A percentile compares a stretch with the other conserved stretches of the same genome.
phyloP scores from a whole-genome alignment of 2,113 vertebrate species.

The Triplophysa siluroides region DNA sequence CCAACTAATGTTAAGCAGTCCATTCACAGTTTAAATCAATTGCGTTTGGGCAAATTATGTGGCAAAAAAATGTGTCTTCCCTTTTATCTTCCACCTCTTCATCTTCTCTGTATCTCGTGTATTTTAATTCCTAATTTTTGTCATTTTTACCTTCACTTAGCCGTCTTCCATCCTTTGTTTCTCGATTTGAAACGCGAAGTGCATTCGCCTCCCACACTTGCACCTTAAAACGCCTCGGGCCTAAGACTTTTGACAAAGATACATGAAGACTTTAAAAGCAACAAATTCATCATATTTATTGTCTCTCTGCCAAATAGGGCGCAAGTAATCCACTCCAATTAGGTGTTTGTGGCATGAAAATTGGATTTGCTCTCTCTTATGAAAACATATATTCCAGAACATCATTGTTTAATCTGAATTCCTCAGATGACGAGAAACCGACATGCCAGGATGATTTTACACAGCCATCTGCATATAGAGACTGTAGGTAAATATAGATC shows the following conservation, averaged over 20 bases:
- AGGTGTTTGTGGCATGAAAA: slow-evolving; percentile 56
- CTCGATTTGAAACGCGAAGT: neutral
- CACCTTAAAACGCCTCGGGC: slow-evolving; percentile 38
- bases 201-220: slow-evolving; percentile 40
- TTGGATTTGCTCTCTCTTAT: slow-evolving; percentile 45
- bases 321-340: slow-evolving; percentile 56
- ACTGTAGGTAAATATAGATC: slow-evolving; percentile 48
- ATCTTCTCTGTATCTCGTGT: slow-evolving; percentile 6
- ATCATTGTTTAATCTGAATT: slow-evolving; percentile 40
- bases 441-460: slow-evolving; percentile 50
- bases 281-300: slow-evolving; percentile 40
- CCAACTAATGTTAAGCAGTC: too few species aligned
- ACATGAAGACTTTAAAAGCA: slow-evolving; percentile 40
- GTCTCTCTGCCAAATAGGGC: slow-evolving; percentile 54
- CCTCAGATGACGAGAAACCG: slow-evolving; percentile 1
- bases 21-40: too few species aligned
- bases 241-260: slow-evolving; percentile 44
- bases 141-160: slow-evolving; percentile 23
- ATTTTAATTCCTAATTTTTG: neutral
- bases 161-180: neutral
- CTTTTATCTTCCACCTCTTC: slow-evolving; percentile 8
- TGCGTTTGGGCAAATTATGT: neutral
- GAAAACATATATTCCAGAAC: slow-evolving; percentile 23
- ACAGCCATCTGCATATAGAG: slow-evolving; percentile 38
- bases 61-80: neutral